These are phyloP conservation scores for Rhopalosiphum maidis DNA, from an alignment of 1,140 invertebrate genomes.

Conservation along the genomic window DNA sequence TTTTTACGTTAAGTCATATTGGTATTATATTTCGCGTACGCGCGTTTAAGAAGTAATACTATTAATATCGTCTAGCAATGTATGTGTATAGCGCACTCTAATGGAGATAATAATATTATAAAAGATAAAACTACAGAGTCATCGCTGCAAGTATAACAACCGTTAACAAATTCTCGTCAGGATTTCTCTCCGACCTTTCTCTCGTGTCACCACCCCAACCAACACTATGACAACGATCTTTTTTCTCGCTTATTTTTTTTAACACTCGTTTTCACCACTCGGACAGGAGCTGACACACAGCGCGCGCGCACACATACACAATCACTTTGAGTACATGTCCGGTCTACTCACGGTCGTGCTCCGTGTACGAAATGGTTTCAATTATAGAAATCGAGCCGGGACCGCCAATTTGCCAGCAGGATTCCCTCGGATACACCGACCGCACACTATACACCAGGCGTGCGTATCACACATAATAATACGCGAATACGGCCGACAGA, in stretches of 20 bases:
- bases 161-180: conserved; percentile 50
- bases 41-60: not conserved
- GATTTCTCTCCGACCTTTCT: not conserved
- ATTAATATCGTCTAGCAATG: not conserved
- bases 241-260: not conserved
- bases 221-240: not conserved
- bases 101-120: conserved; percentile 8
- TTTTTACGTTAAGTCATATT: not conserved
- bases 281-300: not conserved
- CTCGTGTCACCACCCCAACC: no score
- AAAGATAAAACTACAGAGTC: not conserved
- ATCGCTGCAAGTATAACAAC: not conserved
- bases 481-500: not conserved
- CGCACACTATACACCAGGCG: not conserved
- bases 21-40: not conserved
- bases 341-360: conserved; percentile 19
- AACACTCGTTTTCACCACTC: conserved; percentile 8
- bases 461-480: not conserved
- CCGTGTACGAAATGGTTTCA: conserved; percentile 40
- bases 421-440: not conserved
- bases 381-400: conserved; percentile 42
- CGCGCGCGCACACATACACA: not conserved
- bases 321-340: conserved; percentile 45
- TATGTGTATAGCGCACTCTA: not conserved
- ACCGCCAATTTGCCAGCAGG: conserved; percentile 10